Percentiles rank a stretch among this genome's conserved stretches.
Evolutionary conservation across 2,888 invertebrate species (phyloP).

Genomic region (Chloromyia formosa): DNA sequence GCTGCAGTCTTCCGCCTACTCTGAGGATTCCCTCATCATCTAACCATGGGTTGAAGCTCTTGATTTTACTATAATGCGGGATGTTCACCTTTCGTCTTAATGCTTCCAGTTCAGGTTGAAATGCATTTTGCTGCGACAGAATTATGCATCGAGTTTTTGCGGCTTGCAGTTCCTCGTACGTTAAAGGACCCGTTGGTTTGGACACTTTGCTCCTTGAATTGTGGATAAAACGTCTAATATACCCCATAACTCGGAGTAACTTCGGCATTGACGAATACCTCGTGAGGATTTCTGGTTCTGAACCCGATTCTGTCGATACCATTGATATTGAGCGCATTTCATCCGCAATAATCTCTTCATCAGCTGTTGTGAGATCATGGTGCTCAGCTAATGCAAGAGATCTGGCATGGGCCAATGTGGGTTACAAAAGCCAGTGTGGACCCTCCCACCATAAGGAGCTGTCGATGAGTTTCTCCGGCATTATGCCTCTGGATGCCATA

Average conservation of each 20-base stretch:
- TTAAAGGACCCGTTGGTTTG: not conserved
- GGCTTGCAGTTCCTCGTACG: not conserved
- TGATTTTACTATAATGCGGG: not conserved
- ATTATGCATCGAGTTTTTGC: not conserved
- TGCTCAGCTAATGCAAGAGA: not conserved
- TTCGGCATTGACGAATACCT: not conserved
- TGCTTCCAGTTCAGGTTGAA: constrained; percentile 9
- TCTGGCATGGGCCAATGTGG: not conserved
- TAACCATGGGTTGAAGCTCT: not conserved
- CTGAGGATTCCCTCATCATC: too few relatives aligned
- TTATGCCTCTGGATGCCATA: constrained; percentile 50
- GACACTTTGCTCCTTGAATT: not conserved
- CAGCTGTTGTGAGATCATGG: not conserved
- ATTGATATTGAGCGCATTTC: not conserved
- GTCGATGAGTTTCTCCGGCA: constrained; percentile 44
- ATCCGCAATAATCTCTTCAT: not conserved
- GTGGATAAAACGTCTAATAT: not conserved
- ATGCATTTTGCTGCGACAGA: not conserved
- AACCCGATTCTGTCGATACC: not conserved
- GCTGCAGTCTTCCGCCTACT: not conserved
- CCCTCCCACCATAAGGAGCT: constrained; percentile 52
- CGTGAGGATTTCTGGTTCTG: not conserved
- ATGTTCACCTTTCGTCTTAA: not conserved
- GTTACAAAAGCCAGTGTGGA: constrained; percentile 47
- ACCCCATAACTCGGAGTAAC: not conserved